These are phyloP conservation scores for Mycteria americana DNA, from an alignment of 2,797 vertebrate species.

Conservation along the genomic window DNA sequence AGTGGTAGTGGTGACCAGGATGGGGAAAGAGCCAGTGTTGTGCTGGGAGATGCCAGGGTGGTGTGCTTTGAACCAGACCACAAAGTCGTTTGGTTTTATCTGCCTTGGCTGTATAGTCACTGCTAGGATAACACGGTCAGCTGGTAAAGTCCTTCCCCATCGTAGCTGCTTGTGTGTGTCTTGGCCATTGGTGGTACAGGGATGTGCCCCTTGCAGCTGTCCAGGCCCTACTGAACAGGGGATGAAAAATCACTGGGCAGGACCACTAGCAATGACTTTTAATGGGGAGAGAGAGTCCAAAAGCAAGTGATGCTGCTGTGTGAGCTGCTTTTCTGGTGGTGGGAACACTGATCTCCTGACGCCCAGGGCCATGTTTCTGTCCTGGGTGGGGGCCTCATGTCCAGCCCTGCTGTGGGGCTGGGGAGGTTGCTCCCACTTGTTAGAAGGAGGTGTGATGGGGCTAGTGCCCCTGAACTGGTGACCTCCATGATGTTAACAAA, in stretches of 20 bases:
- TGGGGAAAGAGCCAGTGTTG: neutral
- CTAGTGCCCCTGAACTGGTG: neutral
- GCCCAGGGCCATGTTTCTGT: neutral
- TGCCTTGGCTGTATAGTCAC: too few species aligned
- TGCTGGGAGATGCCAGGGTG: neutral
- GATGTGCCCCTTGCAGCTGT: neutral
- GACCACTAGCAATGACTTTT: neutral
- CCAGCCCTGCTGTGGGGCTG: neutral
- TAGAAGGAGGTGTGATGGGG: neutral
- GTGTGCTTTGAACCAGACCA: neutral
- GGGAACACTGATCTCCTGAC: neutral
- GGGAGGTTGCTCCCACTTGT: neutral
- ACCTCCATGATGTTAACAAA: neutral
- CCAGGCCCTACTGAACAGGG: neutral
- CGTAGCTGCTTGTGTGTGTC: rapidly evolving
- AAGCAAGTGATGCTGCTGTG: neutral
- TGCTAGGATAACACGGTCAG: neutral
- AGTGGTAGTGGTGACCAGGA: neutral
- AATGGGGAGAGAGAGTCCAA: neutral
- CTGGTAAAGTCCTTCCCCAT: neutral
- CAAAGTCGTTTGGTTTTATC: neutral
- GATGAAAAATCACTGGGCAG: neutral
- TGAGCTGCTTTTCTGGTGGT: neutral
- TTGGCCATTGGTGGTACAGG: neutral
- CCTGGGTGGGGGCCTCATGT: neutral